Evolutionary conservation across 1,140 invertebrate genomes (phyloP).

Genomic region (Drosophila mayri): DNA sequence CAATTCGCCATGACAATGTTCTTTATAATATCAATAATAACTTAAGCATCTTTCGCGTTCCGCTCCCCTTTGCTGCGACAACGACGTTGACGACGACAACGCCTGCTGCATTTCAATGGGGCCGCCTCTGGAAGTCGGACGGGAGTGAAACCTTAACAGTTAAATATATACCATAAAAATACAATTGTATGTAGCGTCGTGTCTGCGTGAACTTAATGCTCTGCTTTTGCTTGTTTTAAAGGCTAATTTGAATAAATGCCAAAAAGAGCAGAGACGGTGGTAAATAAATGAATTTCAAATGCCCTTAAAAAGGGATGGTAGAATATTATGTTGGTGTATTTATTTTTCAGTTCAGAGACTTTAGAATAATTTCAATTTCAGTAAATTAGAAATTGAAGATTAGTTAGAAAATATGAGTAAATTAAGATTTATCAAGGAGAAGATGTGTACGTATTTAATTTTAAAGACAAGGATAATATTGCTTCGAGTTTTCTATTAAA

Average conservation of each 20-base stretch:
- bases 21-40: conserved; percentile 70
- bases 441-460: not conserved
- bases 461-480: not conserved
- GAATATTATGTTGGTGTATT: not conserved
- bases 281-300: conserved; percentile 1
- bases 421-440: not conserved
- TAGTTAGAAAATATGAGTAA: too few relatives aligned
- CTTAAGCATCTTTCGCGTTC: conserved; percentile 55
- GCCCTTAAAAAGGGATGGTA: not conserved
- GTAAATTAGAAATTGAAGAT: not conserved
- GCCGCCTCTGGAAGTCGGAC: conserved; percentile 11
- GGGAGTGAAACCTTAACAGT: conserved; percentile 55
- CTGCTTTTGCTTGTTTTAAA: conserved; percentile 56
- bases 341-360: not conserved
- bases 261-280: conserved; percentile 3
- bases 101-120: conserved; percentile 65
- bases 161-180: conserved; percentile 49
- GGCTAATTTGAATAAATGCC: conserved; percentile 66
- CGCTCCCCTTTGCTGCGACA: conserved; percentile 28
- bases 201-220: conserved; percentile 39
- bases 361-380: not conserved
- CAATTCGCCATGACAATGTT: conserved; percentile 44
- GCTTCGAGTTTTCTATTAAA: too few relatives aligned
- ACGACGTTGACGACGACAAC: conserved; percentile 12
- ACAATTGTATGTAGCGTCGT: conserved; percentile 28